phyloP scores from a whole-genome alignment of 92 coral and sea anemone genomes.

The Porites divaricata region DNA sequence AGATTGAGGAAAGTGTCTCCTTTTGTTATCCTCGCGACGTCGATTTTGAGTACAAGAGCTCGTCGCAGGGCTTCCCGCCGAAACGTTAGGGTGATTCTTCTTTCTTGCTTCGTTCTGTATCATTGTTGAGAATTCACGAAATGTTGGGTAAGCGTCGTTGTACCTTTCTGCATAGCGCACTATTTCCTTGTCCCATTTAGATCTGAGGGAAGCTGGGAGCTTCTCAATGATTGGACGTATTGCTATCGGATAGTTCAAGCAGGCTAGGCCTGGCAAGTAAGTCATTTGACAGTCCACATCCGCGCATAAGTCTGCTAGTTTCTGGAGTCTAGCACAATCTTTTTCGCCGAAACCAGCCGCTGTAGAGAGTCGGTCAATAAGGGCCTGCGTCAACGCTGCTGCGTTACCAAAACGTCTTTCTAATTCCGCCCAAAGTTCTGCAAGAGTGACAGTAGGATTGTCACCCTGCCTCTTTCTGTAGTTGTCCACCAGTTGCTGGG shows the following conservation, averaged over 20 bases:
- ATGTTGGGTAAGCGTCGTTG: conserved; percentile 49
- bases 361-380: not conserved
- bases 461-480: conserved; percentile 17
- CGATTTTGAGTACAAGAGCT: not conserved
- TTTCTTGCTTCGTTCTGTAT: conserved; percentile 50
- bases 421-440: not conserved
- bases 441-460: conserved; percentile 32
- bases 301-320: conserved; percentile 47
- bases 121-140: conserved; percentile 25
- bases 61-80: not conserved
- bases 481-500: too few relatives aligned
- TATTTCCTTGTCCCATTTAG: conserved; percentile 51
- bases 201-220: not conserved
- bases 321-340: conserved; percentile 42
- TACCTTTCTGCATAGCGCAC: conserved; percentile 29
- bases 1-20: not conserved
- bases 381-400: not conserved
- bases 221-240: conserved; percentile 42
- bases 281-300: conserved; percentile 51
- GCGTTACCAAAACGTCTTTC: conserved; percentile 4
- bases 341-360: conserved; percentile 36
- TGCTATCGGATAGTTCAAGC: conserved; percentile 51
- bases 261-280: conserved; percentile 55
- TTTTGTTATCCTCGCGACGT: conserved; percentile 1
- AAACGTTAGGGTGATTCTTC: conserved; percentile 55